Evolutionary conservation across 2,888 invertebrate species (phyloP).

Genomic region (Neocrepidodera transversa): DNA sequence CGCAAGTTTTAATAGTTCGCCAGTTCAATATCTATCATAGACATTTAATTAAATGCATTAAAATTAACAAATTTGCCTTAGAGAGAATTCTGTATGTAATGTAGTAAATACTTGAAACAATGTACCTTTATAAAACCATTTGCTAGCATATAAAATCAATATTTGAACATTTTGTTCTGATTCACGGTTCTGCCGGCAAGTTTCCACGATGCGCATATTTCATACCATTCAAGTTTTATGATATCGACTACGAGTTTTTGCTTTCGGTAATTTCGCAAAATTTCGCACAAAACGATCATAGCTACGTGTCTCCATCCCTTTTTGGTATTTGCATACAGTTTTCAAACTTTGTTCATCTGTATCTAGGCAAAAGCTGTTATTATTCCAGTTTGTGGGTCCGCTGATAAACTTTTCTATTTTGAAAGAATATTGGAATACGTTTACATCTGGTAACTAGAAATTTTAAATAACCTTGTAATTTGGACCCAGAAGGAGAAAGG

Average conservation of each 20-base stretch:
- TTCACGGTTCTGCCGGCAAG: background rate
- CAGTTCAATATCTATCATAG: too few relatives aligned
- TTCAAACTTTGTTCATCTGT: background rate
- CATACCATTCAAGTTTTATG: background rate
- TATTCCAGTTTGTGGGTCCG: background rate
- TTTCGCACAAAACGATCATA: background rate
- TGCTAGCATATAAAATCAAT: background rate
- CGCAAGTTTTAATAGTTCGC: too few relatives aligned
- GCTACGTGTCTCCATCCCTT: background rate
- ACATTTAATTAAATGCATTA: too few relatives aligned
- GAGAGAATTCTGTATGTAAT: too few relatives aligned
- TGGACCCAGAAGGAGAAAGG: too few relatives aligned
- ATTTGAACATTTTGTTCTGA: background rate
- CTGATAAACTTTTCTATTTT: background rate
- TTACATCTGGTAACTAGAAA: too few relatives aligned
- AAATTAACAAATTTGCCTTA: too few relatives aligned
- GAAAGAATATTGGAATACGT: too few relatives aligned
- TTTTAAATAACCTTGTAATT: too few relatives aligned
- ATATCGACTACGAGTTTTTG: background rate
- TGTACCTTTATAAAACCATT: background rate
- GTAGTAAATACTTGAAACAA: too few relatives aligned
- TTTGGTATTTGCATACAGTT: background rate
- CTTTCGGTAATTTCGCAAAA: background rate
- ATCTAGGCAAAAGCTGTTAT: background rate
- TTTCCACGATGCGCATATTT: background rate